phyloP scores from a whole-genome alignment of 30 jellyfish, hydroid and myxozoan genomes.

The Aurelia aurita complex sp. Pacific region DNA sequence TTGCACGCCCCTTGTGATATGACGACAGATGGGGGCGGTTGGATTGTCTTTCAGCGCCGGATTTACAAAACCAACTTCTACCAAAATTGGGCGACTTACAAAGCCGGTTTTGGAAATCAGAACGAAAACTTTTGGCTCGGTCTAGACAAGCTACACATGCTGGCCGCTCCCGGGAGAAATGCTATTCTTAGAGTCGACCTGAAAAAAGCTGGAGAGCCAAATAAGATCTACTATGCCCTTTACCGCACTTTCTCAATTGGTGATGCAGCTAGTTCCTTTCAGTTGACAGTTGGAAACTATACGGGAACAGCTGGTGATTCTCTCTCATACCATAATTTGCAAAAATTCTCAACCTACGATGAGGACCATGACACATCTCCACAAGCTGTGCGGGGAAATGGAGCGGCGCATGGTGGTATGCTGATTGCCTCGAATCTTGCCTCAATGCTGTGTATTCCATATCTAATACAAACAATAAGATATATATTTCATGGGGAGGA shows the following conservation, averaged over 20 bases:
- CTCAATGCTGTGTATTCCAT: neutral
- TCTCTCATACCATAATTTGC: neutral
- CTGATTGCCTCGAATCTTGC: neutral
- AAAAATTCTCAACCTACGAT: conserved; percentile 5
- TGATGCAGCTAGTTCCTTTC: neutral
- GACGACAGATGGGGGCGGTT: neutral
- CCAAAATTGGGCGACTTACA: conserved; percentile 3
- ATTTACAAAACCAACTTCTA: neutral
- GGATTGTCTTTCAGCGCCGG: conserved; percentile 35
- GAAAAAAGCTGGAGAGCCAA: neutral
- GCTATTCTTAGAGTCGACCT: conserved; percentile 1
- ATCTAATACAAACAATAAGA: too few species aligned
- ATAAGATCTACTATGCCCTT: neutral
- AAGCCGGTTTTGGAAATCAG: conserved; percentile 15
- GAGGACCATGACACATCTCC: neutral
- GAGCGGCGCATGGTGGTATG: conserved; percentile 15
- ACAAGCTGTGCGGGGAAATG: neutral
- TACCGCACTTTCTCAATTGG: neutral
- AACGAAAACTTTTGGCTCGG: conserved; percentile 15
- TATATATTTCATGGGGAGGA: neutral
- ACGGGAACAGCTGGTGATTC: conserved; percentile 17
- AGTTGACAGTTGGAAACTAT: neutral
- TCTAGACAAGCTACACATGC: conserved; percentile 5
- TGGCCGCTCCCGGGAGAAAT: conserved; percentile 3
- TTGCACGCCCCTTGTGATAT: conserved; percentile 1